A percentile compares a stretch with the other conserved stretches of the same genome.
Evolutionary conservation across 2,113 vertebrate species (phyloP).

Genomic region (Rousettus leschenaultii): DNA sequence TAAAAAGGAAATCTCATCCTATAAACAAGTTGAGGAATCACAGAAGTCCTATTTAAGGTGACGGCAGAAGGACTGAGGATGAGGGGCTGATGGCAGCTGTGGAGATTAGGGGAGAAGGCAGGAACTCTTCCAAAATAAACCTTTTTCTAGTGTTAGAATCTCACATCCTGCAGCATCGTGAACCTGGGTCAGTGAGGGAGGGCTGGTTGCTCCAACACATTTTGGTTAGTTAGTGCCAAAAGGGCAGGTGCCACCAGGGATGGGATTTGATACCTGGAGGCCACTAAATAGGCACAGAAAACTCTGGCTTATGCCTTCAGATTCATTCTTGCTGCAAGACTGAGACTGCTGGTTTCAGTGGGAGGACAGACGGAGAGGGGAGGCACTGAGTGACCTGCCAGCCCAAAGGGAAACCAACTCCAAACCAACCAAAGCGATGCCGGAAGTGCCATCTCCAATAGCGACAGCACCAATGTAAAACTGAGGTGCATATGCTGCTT

Average conservation of each 20-base stretch:
- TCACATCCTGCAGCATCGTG: background rate
- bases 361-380: background rate
- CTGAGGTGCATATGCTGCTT: fast-evolving
- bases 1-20: background rate
- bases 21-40: background rate
- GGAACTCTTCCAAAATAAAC: background rate
- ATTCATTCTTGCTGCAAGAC: background rate
- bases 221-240: background rate
- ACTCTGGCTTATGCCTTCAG: background rate
- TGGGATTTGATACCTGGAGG: background rate
- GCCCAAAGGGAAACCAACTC: background rate
- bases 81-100: background rate
- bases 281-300: background rate
- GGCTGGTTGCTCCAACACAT: background rate
- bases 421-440: background rate
- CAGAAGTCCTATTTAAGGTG: background rate
- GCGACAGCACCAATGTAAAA: background rate
- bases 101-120: background rate
- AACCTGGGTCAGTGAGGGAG: background rate
- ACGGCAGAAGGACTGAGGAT: slow-evolving; percentile 11
- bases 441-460: background rate
- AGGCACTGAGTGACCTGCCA: background rate
- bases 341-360: background rate
- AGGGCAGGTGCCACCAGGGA: background rate
- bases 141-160: background rate